Evolutionary conservation across 2,113 vertebrate species (phyloP).

Genomic region (Saguinus imperator): DNA sequence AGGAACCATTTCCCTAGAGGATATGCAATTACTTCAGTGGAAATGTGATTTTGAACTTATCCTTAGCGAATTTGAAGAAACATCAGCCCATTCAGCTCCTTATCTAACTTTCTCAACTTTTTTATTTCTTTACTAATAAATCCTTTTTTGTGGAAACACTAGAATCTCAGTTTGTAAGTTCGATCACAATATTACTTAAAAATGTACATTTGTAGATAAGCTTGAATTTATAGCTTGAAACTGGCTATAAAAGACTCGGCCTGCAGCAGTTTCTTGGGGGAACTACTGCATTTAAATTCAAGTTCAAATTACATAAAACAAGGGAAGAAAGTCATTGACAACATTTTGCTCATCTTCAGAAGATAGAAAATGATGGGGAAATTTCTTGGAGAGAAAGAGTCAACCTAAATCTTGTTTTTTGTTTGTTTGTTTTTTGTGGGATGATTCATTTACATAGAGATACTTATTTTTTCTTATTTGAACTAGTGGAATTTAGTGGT

Average conservation of each 20-base stretch:
- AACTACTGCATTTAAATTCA: constrained; percentile 2
- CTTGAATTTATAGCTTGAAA: constrained; percentile 22
- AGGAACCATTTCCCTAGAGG: constrained; percentile 18
- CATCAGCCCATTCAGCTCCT: background rate
- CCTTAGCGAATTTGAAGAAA: constrained; percentile 47
- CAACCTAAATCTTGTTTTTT: background rate
- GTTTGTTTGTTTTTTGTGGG: too few species aligned
- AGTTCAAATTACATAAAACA: constrained; percentile 52
- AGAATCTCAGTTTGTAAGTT: constrained; percentile 20
- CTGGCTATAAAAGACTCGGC: background rate
- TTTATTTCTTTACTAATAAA: constrained; percentile 37
- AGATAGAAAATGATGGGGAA: background rate
- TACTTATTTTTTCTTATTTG: background rate
- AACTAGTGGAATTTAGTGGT: background rate
- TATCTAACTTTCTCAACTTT: constrained; percentile 10
- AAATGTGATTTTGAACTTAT: constrained; percentile 58
- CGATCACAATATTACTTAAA: constrained; percentile 2
- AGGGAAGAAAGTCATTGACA: background rate
- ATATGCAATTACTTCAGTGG: constrained; percentile 30
- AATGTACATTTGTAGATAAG: background rate
- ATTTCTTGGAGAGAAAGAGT: background rate
- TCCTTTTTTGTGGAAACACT: constrained; percentile 15
- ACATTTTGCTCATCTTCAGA: constrained; percentile 33
- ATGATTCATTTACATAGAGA: background rate
- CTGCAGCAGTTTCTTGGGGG: background rate